Evolutionary conservation across 2,797 vertebrate genomes (phyloP).

Genomic region (Parauchenoglanis ngamensis): DNA sequence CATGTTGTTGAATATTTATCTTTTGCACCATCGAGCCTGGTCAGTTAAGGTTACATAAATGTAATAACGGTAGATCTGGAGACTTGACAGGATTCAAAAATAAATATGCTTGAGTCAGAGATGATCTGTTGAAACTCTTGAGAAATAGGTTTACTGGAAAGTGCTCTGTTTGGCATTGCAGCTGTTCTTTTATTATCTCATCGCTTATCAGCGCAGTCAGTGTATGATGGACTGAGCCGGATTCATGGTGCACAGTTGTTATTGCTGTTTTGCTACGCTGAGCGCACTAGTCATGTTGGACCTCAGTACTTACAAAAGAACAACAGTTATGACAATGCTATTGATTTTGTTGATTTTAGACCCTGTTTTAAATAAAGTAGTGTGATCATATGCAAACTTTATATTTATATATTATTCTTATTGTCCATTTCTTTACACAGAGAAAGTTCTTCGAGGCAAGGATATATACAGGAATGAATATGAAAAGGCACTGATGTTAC

Average conservation of each 20-base stretch:
- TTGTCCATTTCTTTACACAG: slow-evolving; percentile 57
- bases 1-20: slow-evolving; percentile 19
- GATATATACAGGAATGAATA: slow-evolving; percentile 57
- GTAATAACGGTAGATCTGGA: neutral
- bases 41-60: slow-evolving; percentile 15
- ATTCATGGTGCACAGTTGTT: slow-evolving; percentile 26
- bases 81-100: neutral
- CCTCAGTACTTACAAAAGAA: neutral
- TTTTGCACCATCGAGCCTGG: slow-evolving; percentile 21
- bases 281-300: neutral
- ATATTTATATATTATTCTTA: neutral
- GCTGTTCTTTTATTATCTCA: slow-evolving; percentile 48
- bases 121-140: slow-evolving; percentile 15
- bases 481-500: slow-evolving; percentile 65
- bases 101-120: slow-evolving; percentile 22
- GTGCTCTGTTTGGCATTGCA: slow-evolving; percentile 27
- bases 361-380: too few relatives aligned
- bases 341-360: neutral
- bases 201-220: slow-evolving; percentile 36
- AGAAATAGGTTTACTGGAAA: slow-evolving; percentile 39
- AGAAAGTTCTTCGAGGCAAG: slow-evolving; percentile 45
- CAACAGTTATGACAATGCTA: neutral
- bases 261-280: neutral
- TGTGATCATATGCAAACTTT: neutral
- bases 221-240: neutral